Conservation (phyloP, 2,888 invertebrate genomes). For the Yponomeuta evonymella region DNA sequence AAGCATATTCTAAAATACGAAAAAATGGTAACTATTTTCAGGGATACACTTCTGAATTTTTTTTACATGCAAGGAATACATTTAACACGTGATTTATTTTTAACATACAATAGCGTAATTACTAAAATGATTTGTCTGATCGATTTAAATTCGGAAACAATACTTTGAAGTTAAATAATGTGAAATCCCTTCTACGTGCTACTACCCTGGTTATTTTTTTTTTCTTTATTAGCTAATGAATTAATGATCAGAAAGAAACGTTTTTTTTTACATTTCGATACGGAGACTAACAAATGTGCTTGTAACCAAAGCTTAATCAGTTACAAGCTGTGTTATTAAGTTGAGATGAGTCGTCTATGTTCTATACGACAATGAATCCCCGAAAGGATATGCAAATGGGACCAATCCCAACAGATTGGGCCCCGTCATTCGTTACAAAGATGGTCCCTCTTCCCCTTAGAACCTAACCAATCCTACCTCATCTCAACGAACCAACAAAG, state of each 20-base stretch:
- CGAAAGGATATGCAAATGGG: neutral
- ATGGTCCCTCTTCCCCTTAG: neutral
- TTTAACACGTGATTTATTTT: neutral
- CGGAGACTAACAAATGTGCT: conserved; percentile 62
- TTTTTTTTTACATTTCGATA: conserved; percentile 48
- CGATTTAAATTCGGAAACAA: neutral
- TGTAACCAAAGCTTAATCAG: conserved; percentile 71
- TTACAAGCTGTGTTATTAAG: conserved; percentile 63
- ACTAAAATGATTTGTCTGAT: neutral
- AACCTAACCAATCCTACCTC: neutral
- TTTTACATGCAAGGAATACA: neutral
- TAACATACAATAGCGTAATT: neutral
- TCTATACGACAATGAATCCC: neutral
- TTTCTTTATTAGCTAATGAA: conserved; percentile 55
- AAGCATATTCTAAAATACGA: conserved; percentile 64
- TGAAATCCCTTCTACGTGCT: conserved; percentile 54
- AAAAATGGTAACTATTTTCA: conserved; percentile 73
- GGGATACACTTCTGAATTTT: conserved; percentile 58
- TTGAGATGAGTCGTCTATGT: conserved; percentile 37
- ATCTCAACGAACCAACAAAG: conserved; percentile 30
- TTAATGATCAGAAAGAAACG: conserved; percentile 47
- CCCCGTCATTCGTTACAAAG: neutral
- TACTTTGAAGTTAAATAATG: conserved; percentile 27
- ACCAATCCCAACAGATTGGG: neutral
- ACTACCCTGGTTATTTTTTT: conserved; percentile 60